Evolutionary conservation across 2,797 vertebrate species (phyloP), one percentile per base, ranked within the genome.

Genomic region (Acipenser ruthenus): DNA sequence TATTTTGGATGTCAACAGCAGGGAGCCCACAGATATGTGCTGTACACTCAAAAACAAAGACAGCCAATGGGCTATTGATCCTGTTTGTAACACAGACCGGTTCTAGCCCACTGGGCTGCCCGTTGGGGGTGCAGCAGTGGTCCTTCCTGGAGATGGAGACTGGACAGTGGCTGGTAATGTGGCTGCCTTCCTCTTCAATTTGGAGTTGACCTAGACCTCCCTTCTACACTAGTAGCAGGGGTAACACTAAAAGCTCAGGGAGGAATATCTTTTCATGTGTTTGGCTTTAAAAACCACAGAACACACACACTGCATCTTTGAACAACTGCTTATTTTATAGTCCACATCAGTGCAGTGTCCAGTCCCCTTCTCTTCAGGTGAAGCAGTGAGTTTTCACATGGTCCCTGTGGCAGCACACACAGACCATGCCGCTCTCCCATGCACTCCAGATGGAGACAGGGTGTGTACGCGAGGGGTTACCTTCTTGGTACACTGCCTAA

Each of bases 401-500:
- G 9, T 55, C 9, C 52, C 52, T 55, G 9, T 55, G 52, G 9
- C n/a, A 55, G 52, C 52, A 55, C 9, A n/a, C n/a, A n/a, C 52
- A 55, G 52, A n/a, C 52, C 23, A 37, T 37, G 23, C 23, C 52
- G 9, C 52, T 55, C 52, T 55, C 52, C n/a, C 52, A 55, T 55
- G 52, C 52, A 9, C 52, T 55, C 52, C 52, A 9, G n/a, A 71
- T 75, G 62, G 51, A 69, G 71, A 71, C 65, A 63, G 50, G 12
- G 52, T 64, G 15, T 71, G 71, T 68, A 67, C 73, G 73, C 66
- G 69, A 72, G 77, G 62, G 53, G 52, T 99, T 99, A 99, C 96
- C 96, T 99, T 99, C 92, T 96, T 96, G 87, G 96, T 97, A 95
- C 96, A 99, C 91, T 98, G 95, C 89, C 96, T 99, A 97, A 99